Base-by-base conservation (phyloP, 2,888 invertebrate genomes). In the Chouioia cunea region DNA sequence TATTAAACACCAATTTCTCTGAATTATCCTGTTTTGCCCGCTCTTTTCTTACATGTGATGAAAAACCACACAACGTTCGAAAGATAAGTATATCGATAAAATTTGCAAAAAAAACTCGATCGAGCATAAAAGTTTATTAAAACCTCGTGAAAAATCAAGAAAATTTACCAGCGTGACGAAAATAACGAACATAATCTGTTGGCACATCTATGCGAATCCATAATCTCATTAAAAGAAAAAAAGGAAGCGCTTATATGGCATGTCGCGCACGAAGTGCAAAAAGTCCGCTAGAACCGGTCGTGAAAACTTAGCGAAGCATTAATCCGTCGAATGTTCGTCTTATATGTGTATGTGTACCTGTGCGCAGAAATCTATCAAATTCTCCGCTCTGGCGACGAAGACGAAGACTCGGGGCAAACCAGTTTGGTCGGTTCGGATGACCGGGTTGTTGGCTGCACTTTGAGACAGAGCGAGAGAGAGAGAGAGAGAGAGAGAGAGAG, bases 361-460 rank as follows among this genome's bases (percentile, higher is more conserved):
- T 57, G 15, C 47, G 79, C 77, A 80, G 81, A 83, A 80, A 84
- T 84, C 83, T 82, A 84, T 84, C 83, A 83, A 84, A 84, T 83
- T 82, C 80, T 79, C 79, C 75, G 75, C 74, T 57, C 36, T 36
- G 12, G 44, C 44, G 58, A 44, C 20, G 16, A 58, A 16, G 20
- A 43, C 20, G 58, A 16, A 4, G 44, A 27, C 46, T 36, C 46
- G 14, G 48, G 18, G n/a, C 14, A 82, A 84, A 85, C 85, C 84
- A 84, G 85, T 85, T 84, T 84, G 83, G 83, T 82, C 77, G 81
- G 83, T 83, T 82, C 75, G 60, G 22, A 65, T 67, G 70, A 73
- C 73, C 73, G 66, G 70, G 59, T 59, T 70, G 62, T 22, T 16
- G 14, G 20, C 54, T 52, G 53, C 53, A 14, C 20, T 22, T 56